phyloP scores from a whole-genome alignment of 2,113 vertebrate genomes.

The Cephalopterus ornatus region DNA sequence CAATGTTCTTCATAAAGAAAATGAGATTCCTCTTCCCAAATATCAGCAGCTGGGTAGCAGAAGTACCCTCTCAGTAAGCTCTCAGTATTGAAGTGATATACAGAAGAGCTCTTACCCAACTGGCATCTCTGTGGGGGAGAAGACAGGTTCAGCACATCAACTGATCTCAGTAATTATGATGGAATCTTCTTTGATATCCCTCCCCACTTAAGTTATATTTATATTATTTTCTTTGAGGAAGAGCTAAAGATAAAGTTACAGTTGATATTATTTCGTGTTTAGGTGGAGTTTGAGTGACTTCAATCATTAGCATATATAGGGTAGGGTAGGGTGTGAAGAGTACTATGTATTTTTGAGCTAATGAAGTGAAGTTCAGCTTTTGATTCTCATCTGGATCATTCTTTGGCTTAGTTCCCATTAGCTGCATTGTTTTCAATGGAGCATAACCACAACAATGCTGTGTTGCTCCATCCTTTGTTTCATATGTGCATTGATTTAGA shows the following conservation, averaged over 20 bases:
- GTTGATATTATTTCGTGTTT: not conserved
- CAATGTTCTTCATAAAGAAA: not conserved
- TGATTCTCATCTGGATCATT: not conserved
- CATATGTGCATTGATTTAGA: not conserved
- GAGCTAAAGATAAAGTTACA: accelerated
- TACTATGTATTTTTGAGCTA: not conserved
- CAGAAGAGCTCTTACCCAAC: not conserved
- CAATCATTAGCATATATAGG: not conserved
- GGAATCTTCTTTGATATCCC: not conserved
- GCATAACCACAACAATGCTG: not conserved
- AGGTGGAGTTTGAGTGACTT: not conserved
- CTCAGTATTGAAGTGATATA: not conserved
- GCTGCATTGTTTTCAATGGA: not conserved
- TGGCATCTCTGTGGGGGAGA: not conserved
- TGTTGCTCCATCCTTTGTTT: not conserved
- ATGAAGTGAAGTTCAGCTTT: not conserved
- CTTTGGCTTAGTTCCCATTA: not conserved
- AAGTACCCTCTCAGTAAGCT: not conserved
- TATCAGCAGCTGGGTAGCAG: not conserved
- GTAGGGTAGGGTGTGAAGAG: not conserved
- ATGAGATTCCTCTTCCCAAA: not conserved
- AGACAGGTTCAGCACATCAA: not conserved
- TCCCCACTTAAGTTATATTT: not conserved
- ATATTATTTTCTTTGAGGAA: not conserved
- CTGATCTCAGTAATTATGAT: not conserved